Percentiles rank a stretch among this genome's conserved stretches.
phyloP scores from a whole-genome alignment of 2,113 vertebrate genomes.

The Helogale parvula region DNA sequence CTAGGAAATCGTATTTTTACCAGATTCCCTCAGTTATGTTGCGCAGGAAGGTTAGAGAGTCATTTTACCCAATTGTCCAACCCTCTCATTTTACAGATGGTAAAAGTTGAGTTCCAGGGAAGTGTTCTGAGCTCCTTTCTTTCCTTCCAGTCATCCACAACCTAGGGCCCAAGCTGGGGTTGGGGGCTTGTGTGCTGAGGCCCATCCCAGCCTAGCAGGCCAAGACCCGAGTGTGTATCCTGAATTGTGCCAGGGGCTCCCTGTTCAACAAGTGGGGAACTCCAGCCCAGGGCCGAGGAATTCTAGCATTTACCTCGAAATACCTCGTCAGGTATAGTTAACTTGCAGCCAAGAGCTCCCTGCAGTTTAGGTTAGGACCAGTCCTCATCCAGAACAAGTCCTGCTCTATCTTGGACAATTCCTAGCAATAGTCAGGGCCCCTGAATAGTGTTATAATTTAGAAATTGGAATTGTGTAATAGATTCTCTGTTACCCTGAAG shows the following conservation, averaged over 20 bases:
- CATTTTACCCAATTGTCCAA: background rate
- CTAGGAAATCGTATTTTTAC: background rate
- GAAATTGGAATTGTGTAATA: background rate
- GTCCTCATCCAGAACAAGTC: background rate
- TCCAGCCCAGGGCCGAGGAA: background rate
- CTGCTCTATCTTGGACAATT: background rate
- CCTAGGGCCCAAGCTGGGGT: background rate
- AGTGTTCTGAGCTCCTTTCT: rapidly evolving
- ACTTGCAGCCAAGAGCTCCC: background rate
- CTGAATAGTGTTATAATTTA: background rate
- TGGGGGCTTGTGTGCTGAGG: background rate
- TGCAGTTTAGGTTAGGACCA: background rate
- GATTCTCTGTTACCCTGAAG: background rate
- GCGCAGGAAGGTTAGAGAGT: background rate
- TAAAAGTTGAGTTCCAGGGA: background rate
- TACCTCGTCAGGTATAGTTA: background rate
- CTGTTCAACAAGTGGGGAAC: background rate
- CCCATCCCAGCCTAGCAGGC: background rate
- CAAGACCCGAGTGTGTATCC: no score
- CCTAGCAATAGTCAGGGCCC: background rate
- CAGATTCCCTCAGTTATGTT: background rate
- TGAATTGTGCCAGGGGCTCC: background rate
- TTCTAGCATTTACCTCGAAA: background rate
- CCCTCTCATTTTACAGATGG: background rate
- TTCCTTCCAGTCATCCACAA: background rate